These are phyloP conservation scores for Danio jaintianensis DNA, from an alignment of 2,797 vertebrate species.

Conservation along the genomic window DNA sequence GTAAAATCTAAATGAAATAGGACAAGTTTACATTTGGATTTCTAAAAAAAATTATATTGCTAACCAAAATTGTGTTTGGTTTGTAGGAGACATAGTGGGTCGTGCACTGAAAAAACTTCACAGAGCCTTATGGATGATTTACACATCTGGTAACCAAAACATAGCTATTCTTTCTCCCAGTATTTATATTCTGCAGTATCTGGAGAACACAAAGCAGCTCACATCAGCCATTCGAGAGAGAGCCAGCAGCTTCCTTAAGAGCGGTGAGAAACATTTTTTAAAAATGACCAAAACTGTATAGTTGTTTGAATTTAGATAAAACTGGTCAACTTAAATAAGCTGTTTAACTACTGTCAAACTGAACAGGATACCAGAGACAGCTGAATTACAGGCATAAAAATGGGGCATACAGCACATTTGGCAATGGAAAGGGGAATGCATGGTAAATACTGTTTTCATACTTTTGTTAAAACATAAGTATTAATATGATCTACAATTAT, in stretches of 20 bases:
- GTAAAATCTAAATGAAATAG: no score
- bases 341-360: constrained; percentile 2
- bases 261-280: constrained; percentile 70
- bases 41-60: no score
- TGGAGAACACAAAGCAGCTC: no score
- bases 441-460: constrained; percentile 10
- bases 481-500: no score
- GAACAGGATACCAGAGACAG: constrained; percentile 83
- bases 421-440: constrained; percentile 64
- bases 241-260: constrained; percentile 65
- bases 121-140: constrained; percentile 79
- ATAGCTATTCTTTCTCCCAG: constrained; percentile 81
- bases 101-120: constrained; percentile 79
- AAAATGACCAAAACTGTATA: no score
- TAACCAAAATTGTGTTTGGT: background rate
- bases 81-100: constrained; percentile 82
- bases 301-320: no score
- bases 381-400: constrained; percentile 74
- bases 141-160: constrained; percentile 87
- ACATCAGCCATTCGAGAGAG: no score
- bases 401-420: constrained; percentile 83
- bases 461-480: background rate
- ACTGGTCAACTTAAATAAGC: no score
- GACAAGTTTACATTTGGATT: no score
- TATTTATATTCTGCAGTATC: constrained; percentile 66